These are phyloP conservation scores for Zygothrica quintamaculata DNA, from an alignment of 2,888 invertebrate species.

Conservation along the genomic window DNA sequence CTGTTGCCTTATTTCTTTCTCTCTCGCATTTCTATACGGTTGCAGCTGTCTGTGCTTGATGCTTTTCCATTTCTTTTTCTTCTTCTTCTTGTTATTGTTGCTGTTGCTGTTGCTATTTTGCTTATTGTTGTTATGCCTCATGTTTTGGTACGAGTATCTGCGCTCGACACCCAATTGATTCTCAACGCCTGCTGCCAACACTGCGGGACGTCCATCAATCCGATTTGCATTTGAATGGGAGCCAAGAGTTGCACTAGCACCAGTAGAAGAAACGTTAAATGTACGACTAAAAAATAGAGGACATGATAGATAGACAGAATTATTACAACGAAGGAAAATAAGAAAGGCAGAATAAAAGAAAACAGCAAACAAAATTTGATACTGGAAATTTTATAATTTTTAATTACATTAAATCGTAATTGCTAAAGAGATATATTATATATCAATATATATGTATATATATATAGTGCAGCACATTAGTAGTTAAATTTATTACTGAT, in stretches of 20 bases:
- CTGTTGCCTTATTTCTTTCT: constrained; percentile 9
- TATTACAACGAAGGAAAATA: too few relatives aligned
- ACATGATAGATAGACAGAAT: constrained; percentile 8
- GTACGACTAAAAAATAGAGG: neutral
- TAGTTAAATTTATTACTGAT: too few relatives aligned
- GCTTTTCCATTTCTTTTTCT: neutral
- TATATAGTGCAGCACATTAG: too few relatives aligned
- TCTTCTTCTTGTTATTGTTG: neutral
- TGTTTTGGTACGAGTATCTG: neutral
- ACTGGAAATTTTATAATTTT: too few relatives aligned
- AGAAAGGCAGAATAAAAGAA: too few relatives aligned
- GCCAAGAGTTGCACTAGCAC: constrained; percentile 40
- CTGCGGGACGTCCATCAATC: constrained; percentile 50
- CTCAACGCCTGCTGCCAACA: constrained; percentile 41
- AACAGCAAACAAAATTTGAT: too few relatives aligned
- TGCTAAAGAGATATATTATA: too few relatives aligned
- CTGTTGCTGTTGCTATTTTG: too few relatives aligned
- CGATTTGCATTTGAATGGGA: constrained; percentile 48
- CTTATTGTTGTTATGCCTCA: neutral
- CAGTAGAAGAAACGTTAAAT: constrained; percentile 18
- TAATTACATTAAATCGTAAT: too few relatives aligned
- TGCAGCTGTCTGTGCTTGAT: too few relatives aligned
- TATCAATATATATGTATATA: too few relatives aligned
- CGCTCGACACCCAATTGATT: constrained; percentile 43
- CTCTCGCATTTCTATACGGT: neutral